Base-by-base conservation (phyloP, 2,888 invertebrate genomes). In the Ophion slaviceki region DNA sequence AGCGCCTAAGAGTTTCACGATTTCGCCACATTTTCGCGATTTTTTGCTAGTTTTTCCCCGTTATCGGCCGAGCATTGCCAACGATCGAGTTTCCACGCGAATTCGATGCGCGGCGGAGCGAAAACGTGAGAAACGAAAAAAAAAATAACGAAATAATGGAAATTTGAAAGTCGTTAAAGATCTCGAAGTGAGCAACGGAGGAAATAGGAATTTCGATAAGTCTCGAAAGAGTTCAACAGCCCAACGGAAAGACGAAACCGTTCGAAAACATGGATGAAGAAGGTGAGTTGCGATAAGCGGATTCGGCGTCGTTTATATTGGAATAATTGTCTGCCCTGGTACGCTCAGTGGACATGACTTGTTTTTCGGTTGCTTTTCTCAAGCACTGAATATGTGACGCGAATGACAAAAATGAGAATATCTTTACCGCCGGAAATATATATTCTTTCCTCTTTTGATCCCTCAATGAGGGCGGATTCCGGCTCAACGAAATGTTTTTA, bases 181-280 rank as follows among this genome's bases (percentile, higher is more conserved):
- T 67, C 20, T 32, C 8, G 14, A 64, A 64, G 24, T 32, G 64
- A 28, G 28, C 45, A 66, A 32, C 64, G 64, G 17, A 24, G n/a
- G 47, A 32, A n/a, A 67, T 11, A 11, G 66, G 20, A 36, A 53
- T 53, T 53, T 40, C 45, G n/a, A 17, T 40, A 40, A 79, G 40
- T 62, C 53, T 14, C 53, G 62, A 17, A 59, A 75, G 32, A 81
- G 75, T 74, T 83, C 74, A 53, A 61, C 20, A 59, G 28, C 64
- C 4, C 24, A 28, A 62, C 47, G 68, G 45, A 57, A 53, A 72
- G 64, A 71, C 71, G 40, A 70, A 61, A 70, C 64, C 67, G 61
- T 68, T 59, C n/a, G 20, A 28, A 36, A 74, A 24, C 80, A 77
- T 87, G 81, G 87, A 86, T 17, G 87, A 86, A 61, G 86, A 84